Evolutionary conservation across 1,140 invertebrate species (phyloP), one percentile per base, ranked within the genome.

Genomic region (Atta colombica): DNA sequence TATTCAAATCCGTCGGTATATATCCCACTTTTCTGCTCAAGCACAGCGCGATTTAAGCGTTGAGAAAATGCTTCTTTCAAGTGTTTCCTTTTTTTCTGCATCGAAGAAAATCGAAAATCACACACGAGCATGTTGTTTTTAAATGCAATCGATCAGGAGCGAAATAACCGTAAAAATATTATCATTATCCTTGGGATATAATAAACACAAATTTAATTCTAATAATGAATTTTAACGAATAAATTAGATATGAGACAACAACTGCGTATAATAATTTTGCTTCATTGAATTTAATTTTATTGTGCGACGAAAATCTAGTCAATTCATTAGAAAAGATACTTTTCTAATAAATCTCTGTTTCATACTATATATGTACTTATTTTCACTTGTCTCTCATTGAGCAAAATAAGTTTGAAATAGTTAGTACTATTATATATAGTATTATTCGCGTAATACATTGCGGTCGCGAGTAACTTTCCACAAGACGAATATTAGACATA

Each of bases 1-100:
- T 92, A 90, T 86, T 92, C 71, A 87, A 89, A 91, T 90, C 87
- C 66, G 72, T 49, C 82, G 25, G 16, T 28, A 51, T 28, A 51
- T 49, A 39, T 77, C 35, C 60, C 72, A 60, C 77, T 77, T 25
- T 87, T 60, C 12, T 65, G 49, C 45, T 58, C 63, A 14, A 84
- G 55, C 69, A 81, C 51, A 21, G 39, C 55, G 69, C 35, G 68
- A 6, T 31, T 72, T 82, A 21, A 60, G 14, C 65, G 35, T 21
- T 16, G 60, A 1, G 4, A 51, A 51, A 51, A 51, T 16, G 39
- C 16, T 2, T 16, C 16, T 25, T 74, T 63, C 35, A 25, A 74
- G 16, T 21, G 8, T 45, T 49, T 61, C 55, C 14, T 75, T 18
- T 14, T 14, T 71, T 60, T 16, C 4, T 4, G 21, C 0, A 7